Percentiles rank a stretch among this genome's conserved stretches.
These are phyloP conservation scores for Hippocampus comes DNA, from an alignment of 2,113 vertebrate species.

Conservation along the genomic window DNA sequence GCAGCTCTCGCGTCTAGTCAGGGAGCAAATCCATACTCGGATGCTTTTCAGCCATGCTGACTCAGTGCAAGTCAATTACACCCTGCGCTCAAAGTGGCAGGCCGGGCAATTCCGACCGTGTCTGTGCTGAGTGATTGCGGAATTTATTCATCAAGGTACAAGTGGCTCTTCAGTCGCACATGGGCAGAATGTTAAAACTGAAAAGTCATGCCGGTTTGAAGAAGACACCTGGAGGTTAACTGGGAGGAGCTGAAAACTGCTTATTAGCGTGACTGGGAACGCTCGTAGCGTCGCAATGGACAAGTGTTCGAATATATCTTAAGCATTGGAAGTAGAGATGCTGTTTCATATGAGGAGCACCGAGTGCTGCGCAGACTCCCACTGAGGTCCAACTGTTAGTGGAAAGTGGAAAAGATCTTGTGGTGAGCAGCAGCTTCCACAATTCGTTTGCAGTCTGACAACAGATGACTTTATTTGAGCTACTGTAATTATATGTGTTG, in stretches of 20 bases:
- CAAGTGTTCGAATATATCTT: slow-evolving; percentile 16
- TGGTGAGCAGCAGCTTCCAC: background rate
- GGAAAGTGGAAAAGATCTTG: background rate
- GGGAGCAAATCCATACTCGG: slow-evolving; percentile 45
- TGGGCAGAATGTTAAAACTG: slow-evolving; percentile 38
- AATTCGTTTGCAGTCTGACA: background rate
- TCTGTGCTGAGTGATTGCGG: slow-evolving; percentile 54
- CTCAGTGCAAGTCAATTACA: slow-evolving; percentile 44
- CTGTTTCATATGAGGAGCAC: slow-evolving; percentile 22
- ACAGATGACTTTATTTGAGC: background rate
- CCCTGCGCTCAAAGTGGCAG: slow-evolving; percentile 34
- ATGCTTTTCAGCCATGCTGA: slow-evolving; percentile 45
- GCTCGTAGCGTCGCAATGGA: slow-evolving; percentile 7
- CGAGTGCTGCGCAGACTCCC: background rate
- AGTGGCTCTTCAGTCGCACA: slow-evolving; percentile 41
- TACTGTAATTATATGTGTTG: background rate
- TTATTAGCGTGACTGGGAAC: slow-evolving; percentile 10
- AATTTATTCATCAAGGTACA: slow-evolving; percentile 56
- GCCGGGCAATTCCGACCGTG: slow-evolving; percentile 26
- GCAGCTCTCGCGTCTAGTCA: slow-evolving; percentile 24
- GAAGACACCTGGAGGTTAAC: background rate
- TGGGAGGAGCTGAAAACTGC: background rate
- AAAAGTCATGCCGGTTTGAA: slow-evolving; percentile 14
- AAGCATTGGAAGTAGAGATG: slow-evolving; percentile 9
- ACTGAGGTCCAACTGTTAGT: background rate